phyloP scores from a whole-genome alignment of 2,113 vertebrate genomes.

The Glaucomys volans region DNA sequence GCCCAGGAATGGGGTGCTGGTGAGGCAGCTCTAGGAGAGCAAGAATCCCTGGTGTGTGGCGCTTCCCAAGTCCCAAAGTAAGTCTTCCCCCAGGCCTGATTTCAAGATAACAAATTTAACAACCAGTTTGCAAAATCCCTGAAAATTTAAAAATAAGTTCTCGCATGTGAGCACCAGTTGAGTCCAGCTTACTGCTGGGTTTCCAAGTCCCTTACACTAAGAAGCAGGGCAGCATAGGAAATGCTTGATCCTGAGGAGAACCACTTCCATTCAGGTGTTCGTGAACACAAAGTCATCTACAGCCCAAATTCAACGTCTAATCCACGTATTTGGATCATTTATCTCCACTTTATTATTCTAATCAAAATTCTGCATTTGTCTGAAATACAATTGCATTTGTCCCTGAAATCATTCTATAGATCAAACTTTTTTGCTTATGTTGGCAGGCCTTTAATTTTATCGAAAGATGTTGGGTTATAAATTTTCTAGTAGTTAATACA shows the following conservation, averaged over 20 bases:
- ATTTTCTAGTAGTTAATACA: not conserved
- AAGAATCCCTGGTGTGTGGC: not conserved
- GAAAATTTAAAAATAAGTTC: not conserved
- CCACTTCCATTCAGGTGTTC: not conserved
- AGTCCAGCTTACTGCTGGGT: not conserved
- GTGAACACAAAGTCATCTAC: not conserved
- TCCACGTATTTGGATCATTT: not conserved
- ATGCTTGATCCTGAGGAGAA: not conserved
- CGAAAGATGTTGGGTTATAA: not conserved
- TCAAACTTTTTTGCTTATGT: not conserved
- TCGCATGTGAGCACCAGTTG: not conserved
- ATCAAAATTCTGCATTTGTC: not conserved
- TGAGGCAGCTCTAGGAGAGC: not conserved
- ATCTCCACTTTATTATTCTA: not conserved
- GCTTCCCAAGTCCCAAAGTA: not conserved
- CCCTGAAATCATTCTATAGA: not conserved
- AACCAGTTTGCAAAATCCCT: not conserved
- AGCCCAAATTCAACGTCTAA: not conserved
- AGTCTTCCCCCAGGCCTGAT: not conserved
- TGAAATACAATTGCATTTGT: not conserved
- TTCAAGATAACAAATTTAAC: conserved; percentile 12
- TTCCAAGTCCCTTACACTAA: not conserved
- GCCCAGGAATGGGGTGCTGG: not conserved
- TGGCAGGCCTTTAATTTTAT: not conserved
- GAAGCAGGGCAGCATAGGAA: not conserved